These are phyloP conservation scores for Perca fluviatilis DNA, from an alignment of 2,113 vertebrate species.

Conservation along the genomic window DNA sequence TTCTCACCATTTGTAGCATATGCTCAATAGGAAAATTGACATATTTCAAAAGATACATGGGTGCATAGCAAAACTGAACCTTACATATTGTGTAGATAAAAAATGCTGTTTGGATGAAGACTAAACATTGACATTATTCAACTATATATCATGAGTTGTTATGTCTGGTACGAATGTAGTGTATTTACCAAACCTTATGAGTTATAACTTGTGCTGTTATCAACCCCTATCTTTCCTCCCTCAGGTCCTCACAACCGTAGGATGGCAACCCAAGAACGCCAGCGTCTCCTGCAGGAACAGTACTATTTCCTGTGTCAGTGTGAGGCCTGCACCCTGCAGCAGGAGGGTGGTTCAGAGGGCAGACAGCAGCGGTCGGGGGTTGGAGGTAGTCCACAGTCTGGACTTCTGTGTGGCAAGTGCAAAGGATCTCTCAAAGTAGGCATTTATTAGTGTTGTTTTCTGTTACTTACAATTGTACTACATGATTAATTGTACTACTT, in stretches of 20 bases:
- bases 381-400: slow-evolving; percentile 37
- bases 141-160: too few relatives aligned
- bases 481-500: background rate
- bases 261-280: slow-evolving; percentile 86
- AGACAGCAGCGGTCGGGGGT: background rate
- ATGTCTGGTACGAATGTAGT: background rate
- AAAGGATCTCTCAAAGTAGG: slow-evolving; percentile 64
- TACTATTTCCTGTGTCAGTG: slow-evolving; percentile 94
- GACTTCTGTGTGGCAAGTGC: slow-evolving; percentile 85
- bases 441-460: background rate
- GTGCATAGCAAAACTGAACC: background rate
- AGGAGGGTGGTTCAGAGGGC: slow-evolving; percentile 61
- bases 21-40: slow-evolving; percentile 53
- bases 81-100: background rate
- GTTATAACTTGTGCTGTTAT: background rate
- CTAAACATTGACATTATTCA: too few relatives aligned
- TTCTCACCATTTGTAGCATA: slow-evolving; percentile 88
- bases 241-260: slow-evolving; percentile 90
- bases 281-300: slow-evolving; percentile 86
- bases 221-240: background rate
- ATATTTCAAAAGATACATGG: background rate
- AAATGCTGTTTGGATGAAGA: background rate
- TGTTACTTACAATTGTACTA: background rate
- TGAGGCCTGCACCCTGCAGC: slow-evolving; percentile 81
- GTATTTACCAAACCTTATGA: background rate